A percentile compares a stretch with the other conserved stretches of the same genome.
These are phyloP conservation scores for Menidia beryllina DNA, from an alignment of 2,113 vertebrate species.

Conservation along the genomic window DNA sequence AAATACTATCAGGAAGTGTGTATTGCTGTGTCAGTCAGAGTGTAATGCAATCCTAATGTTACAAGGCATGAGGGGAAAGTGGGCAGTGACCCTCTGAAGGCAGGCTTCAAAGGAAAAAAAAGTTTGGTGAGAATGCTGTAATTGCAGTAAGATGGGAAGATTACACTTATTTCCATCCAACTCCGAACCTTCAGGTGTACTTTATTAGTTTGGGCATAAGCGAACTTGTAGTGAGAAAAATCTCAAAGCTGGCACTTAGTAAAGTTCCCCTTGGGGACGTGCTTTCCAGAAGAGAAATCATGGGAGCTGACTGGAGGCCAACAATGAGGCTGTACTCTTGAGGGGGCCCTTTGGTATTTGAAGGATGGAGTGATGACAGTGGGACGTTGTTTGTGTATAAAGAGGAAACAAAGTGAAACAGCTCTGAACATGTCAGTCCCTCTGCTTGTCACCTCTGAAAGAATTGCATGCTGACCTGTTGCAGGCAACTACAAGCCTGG, in stretches of 20 bases:
- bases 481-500: constrained; percentile 43
- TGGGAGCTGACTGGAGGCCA: constrained; percentile 51
- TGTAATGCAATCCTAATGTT: constrained; percentile 62
- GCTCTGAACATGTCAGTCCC: constrained; percentile 71
- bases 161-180: constrained; percentile 7
- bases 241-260: constrained; percentile 26
- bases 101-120: constrained; percentile 25
- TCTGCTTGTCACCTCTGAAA: constrained; percentile 58
- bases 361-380: constrained; percentile 80
- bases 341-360: constrained; percentile 71
- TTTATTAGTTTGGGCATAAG: constrained; percentile 4
- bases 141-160: neutral
- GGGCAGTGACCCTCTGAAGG: constrained; percentile 26
- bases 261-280: constrained; percentile 52
- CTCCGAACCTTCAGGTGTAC: neutral
- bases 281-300: constrained; percentile 49
- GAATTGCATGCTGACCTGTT: constrained; percentile 63
- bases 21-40: constrained; percentile 52
- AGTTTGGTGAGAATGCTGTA: constrained; percentile 3
- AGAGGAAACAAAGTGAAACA: constrained; percentile 75
- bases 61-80: constrained; percentile 29
- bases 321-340: constrained; percentile 35
- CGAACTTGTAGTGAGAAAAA: constrained; percentile 27
- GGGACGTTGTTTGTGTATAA: constrained; percentile 75
- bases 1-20: constrained; percentile 59